Evolutionary conservation across 2,888 invertebrate genomes (phyloP), one percentile per base, ranked within the genome.

Genomic region (Drosophila macrospina): DNA sequence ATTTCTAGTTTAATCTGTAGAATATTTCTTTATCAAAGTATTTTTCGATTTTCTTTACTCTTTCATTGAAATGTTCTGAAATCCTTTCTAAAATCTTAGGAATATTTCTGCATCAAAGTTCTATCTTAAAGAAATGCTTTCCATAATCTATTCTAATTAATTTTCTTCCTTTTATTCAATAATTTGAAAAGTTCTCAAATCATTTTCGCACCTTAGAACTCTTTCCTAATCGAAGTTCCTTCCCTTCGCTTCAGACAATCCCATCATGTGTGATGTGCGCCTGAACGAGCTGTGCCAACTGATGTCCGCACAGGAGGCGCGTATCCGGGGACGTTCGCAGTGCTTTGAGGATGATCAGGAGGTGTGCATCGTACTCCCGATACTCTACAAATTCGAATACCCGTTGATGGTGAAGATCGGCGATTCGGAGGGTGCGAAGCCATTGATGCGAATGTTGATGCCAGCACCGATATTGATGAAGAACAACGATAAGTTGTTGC

Each of bases 161-260:
- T 13, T 41, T 20, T 41, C 11, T 41, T 20, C n/a, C 11, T 42
- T n/a, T 42, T n/a, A 42, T 5, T n/a, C 36, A 3, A 6, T 36
- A 36, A 7, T 28, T 28, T 5, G 6, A 5, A 28, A 5, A 7
- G 7, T 28, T 28, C 28, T 28, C 2, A 28, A 7, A 8, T 6
- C 2, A 28, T 7, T 6, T 28, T 1, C 28, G 28, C 5, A 28
- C 3, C 3, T 11, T 32, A 11, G 11, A 11, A 32, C 1, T 32
- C 0, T 4, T 5, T 11, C 2, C 15, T 32, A n/a, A 16, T 47
- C 10, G 8, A 5, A 10, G 1, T 5, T n/a, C 8, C 2, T 13
- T 4, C 7, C 7, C 13, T 0, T 93, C n/a, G n/a, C n/a, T n/a
- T n/a, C n/a, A 97, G 97, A 96, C 90, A 97, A 97, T 92, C 97